phyloP scores from a whole-genome alignment of 2,888 invertebrate species.

The Acrocyrtus sp. region DNA sequence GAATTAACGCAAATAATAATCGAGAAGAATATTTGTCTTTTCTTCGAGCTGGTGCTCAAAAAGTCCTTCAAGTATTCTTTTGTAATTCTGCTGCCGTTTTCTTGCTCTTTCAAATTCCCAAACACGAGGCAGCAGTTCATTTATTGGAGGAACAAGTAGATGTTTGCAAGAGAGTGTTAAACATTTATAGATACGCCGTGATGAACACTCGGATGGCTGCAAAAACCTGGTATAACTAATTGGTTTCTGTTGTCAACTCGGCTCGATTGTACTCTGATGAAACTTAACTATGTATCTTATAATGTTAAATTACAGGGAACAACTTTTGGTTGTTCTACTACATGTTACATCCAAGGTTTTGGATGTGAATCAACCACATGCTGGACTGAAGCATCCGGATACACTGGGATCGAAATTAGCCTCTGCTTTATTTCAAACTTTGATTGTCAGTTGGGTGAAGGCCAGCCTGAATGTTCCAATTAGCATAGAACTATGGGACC shows the following conservation, averaged over 20 bases:
- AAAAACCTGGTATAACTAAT: constrained; percentile 86
- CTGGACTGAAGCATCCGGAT: constrained; percentile 73
- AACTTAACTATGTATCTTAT: background rate
- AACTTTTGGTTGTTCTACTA: constrained; percentile 83
- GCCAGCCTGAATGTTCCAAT: constrained; percentile 95
- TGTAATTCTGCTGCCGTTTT: constrained; percentile 96
- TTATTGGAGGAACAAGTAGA: constrained; percentile 93
- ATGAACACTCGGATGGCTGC: constrained; percentile 96
- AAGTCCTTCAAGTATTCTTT: constrained; percentile 87
- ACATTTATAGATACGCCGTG: constrained; percentile 96
- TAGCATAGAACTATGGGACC: constrained; percentile 90
- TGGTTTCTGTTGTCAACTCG: background rate
- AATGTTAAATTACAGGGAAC: constrained; percentile 75
- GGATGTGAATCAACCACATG: constrained; percentile 79
- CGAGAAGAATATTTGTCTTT: constrained; percentile 76
- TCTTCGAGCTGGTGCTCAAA: constrained; percentile 82
- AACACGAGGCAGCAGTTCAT: constrained; percentile 59
- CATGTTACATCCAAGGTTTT: constrained; percentile 92
- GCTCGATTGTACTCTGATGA: background rate
- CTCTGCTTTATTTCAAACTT: constrained; percentile 76
- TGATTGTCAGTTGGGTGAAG: constrained; percentile 86
- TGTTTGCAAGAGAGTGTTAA: constrained; percentile 93
- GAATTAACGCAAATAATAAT: constrained; percentile 57
- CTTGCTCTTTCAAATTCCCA: constrained; percentile 72
- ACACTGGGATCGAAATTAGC: constrained; percentile 80